These are phyloP conservation scores for Trypoxylus dichotomus DNA, from an alignment of 1,140 invertebrate species.

Conservation along the genomic window DNA sequence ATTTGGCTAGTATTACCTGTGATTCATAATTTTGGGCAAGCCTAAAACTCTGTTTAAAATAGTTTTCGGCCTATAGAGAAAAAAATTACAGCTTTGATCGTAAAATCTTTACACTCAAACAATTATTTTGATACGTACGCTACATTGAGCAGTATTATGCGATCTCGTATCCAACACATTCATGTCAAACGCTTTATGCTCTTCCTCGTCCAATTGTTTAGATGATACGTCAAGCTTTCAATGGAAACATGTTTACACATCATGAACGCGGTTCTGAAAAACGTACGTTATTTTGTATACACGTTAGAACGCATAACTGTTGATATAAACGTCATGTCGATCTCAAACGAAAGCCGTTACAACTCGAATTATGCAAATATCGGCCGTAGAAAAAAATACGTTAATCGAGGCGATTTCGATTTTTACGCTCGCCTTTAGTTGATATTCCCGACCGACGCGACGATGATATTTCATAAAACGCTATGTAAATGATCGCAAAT, in stretches of 20 bases:
- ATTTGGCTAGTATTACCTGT: too few species aligned
- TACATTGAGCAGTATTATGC: not conserved
- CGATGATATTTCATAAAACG: slow-evolving; percentile 2
- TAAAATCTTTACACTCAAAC: too few species aligned
- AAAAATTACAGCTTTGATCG: too few species aligned
- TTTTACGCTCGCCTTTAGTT: not conserved
- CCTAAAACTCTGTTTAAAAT: too few species aligned
- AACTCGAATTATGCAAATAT: not conserved
- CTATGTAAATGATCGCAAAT: not conserved
- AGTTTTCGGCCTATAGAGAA: too few species aligned
- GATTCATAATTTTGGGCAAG: too few species aligned
- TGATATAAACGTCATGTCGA: not conserved
- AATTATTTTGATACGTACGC: too few species aligned
- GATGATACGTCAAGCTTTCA: not conserved
- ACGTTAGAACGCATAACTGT: not conserved
- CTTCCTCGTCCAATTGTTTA: not conserved
- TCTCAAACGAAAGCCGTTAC: not conserved
- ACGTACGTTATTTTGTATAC: not conserved
- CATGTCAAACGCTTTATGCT: not conserved
- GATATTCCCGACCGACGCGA: not conserved
- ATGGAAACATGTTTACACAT: not conserved
- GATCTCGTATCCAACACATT: not conserved
- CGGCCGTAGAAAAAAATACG: not conserved
- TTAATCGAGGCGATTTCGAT: not conserved
- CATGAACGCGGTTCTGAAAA: not conserved